Base-by-base conservation (phyloP, 2,797 vertebrate species). In the Spea hammondii region DNA sequence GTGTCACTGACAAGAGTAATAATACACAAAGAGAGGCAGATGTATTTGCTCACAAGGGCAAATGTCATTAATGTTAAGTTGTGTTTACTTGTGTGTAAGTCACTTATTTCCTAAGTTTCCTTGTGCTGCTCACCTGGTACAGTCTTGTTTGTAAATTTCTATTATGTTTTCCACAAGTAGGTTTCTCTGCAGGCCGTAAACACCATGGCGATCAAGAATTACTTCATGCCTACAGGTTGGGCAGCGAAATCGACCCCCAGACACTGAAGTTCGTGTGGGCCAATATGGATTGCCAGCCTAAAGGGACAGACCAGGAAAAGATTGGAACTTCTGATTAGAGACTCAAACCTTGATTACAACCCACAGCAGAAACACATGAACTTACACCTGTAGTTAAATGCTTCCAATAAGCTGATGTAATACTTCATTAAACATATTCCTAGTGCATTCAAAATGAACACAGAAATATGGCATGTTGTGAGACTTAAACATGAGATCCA, bases 91-190 rank as follows among this genome's bases (percentile, higher is more conserved):
- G 32, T 32, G 32, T 32, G 32, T 32, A 32, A 32, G 32, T 32
- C 32, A 32, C 32, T 17, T 17, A 17, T 17, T 17, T 17, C 17
- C 17, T 2, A 32, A 32, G 32, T 32, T 32, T 32, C 46, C 7
- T 6, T 59, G 45, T 14, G 9, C n/a, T 68, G 13, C 74, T 73
- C 32, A 92, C 96, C 89, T 96, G 91, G 88, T 92, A 76, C 85
- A 93, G 84, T 99, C 96, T 84, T 98, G 95, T 85, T 98, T 99
- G 85, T 98, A 99, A 88, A 98, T 91, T 78, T 99, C 97, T 4
- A 98, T 98, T 84, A 99, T 99, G 85, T 99, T 99, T 87, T 98
- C 97, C 65, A 99, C 97, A 78, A 99, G 85, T 71, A 99, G 91
- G 85, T 99, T 99, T 81, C 97, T 92, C 87, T 98, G 97, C 55